These are phyloP conservation scores for Caenorhabditis inopinata DNA, from an alignment of 1,140 invertebrate genomes.

Conservation along the genomic window DNA sequence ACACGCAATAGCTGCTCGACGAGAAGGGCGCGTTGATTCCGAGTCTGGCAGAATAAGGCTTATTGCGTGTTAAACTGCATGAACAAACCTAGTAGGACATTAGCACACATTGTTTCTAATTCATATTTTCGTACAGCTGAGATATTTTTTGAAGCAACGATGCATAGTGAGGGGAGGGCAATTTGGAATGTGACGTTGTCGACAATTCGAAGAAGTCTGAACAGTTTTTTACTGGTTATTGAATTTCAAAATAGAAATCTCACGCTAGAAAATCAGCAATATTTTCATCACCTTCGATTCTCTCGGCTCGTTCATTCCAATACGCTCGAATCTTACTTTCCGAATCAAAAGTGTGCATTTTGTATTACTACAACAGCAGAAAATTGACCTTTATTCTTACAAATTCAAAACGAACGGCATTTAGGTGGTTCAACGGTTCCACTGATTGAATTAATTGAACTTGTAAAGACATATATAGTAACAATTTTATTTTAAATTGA, in stretches of 20 bases:
- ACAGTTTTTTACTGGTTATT: too few relatives aligned
- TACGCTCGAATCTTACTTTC: not conserved
- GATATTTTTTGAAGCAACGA: not conserved
- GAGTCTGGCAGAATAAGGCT: not conserved
- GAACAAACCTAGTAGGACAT: conserved; percentile 6
- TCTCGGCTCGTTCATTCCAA: not conserved
- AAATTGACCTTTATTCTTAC: too few relatives aligned
- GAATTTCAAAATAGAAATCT: not conserved
- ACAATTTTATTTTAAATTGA: conserved; percentile 35
- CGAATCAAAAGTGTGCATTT: not conserved
- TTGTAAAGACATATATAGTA: not conserved
- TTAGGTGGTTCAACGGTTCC: too few relatives aligned
- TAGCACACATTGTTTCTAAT: not conserved
- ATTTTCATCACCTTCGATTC: not conserved
- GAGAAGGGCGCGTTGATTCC: not conserved
- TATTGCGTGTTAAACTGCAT: not conserved
- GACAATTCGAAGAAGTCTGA: not conserved
- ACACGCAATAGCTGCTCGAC: not conserved
- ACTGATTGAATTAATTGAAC: too few relatives aligned
- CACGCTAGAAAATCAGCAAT: not conserved
- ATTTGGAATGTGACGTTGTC: not conserved
- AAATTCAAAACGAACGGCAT: too few relatives aligned
- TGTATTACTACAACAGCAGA: too few relatives aligned
- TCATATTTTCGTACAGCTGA: not conserved
- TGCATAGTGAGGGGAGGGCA: conserved; percentile 2